Evolutionary conservation across 2,113 vertebrate species (phyloP).

Genomic region (Zingel zingel): DNA sequence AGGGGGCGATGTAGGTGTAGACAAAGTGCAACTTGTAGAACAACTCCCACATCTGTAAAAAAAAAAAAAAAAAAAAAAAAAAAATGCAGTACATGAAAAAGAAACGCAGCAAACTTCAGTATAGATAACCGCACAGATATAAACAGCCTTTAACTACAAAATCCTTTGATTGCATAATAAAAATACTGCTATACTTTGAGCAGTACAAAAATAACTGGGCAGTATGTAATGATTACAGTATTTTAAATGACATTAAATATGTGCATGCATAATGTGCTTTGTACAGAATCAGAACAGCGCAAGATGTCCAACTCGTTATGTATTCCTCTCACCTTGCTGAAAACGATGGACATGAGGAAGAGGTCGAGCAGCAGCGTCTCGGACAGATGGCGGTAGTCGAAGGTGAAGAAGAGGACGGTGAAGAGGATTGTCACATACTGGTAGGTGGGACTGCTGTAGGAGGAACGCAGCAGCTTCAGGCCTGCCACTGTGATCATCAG

Average conservation of each 20-base stretch:
- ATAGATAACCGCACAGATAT: no score
- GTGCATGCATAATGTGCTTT: no score
- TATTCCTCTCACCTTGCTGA: constrained; percentile 91
- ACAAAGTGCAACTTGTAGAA: constrained; percentile 97
- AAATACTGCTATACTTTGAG: not conserved
- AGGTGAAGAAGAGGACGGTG: constrained; percentile 98
- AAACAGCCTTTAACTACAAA: not conserved
- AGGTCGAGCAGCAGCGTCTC: constrained; percentile 98
- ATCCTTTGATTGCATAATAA: not conserved
- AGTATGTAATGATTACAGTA: not conserved
- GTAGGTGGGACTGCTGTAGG: constrained; percentile 95
- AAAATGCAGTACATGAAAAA: not conserved
- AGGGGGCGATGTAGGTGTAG: constrained; percentile 97
- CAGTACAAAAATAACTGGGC: not conserved
- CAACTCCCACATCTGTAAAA: constrained; percentile 93
- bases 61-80: not conserved
- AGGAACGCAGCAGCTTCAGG: constrained; percentile 96
- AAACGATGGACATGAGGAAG: constrained; percentile 98
- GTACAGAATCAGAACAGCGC: not conserved
- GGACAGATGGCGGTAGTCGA: constrained; percentile 94
- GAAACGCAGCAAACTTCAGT: no score
- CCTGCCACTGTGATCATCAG: constrained; percentile 97
- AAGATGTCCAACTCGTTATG: not conserved
- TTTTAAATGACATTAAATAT: not conserved
- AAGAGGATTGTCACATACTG: constrained; percentile 98